phyloP scores from a whole-genome alignment of 1,140 invertebrate species.

The Thaumatotibia leucotreta region DNA sequence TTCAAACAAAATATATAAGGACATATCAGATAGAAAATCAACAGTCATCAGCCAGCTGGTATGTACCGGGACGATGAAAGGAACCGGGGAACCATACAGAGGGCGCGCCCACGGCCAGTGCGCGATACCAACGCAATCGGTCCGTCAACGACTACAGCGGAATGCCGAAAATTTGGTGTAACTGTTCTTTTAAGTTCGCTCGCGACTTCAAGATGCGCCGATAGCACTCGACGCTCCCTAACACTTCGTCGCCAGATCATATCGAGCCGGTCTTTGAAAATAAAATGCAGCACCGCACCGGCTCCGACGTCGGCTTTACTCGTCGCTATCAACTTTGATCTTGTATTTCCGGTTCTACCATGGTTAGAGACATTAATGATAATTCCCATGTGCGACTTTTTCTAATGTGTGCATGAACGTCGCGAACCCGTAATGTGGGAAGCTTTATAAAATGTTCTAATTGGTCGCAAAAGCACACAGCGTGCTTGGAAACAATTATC shows the following conservation, averaged over 20 bases:
- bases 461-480: neutral
- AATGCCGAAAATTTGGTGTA: slow-evolving; percentile 55
- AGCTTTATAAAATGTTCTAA: neutral
- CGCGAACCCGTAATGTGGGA: neutral
- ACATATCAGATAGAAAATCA: no score
- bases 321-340: slow-evolving; percentile 11
- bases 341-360: neutral
- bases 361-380: neutral
- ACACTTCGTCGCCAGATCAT: neutral
- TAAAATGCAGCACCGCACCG: neutral
- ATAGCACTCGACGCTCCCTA: neutral
- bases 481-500: neutral
- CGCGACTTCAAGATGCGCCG: neutral
- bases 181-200: slow-evolving; percentile 38
- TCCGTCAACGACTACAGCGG: slow-evolving; percentile 37
- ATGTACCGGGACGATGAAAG: neutral
- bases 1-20: no score
- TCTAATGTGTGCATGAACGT: neutral
- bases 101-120: neutral
- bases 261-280: neutral
- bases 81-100: neutral
- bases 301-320: neutral
- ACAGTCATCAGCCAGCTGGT: no score
- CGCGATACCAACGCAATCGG: neutral
- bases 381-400: slow-evolving; percentile 3